Percentiles rank a stretch among this genome's conserved stretches.
These are phyloP conservation scores for Scolopax bukidnonensis DNA, from an alignment of 2,797 vertebrate species.

Conservation along the genomic window DNA sequence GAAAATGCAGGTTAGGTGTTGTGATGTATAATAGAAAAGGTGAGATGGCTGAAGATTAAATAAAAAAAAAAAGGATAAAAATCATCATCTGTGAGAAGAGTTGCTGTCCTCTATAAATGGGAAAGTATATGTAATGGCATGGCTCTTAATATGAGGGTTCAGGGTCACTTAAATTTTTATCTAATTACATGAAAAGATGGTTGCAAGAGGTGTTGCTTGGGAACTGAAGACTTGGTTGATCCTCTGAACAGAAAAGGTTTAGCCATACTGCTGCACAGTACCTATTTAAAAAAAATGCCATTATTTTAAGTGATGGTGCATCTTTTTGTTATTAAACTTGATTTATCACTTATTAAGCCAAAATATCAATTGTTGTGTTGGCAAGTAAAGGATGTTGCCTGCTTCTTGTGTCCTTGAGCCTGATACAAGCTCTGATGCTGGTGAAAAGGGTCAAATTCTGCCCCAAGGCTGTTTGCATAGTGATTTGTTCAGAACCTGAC, in stretches of 20 bases:
- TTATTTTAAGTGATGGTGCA: background rate
- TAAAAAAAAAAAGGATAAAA: background rate
- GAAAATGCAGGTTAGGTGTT: background rate
- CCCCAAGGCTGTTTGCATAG: background rate
- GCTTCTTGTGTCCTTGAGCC: background rate
- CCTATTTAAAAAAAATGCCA: background rate
- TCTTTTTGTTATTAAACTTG: background rate
- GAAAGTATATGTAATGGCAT: background rate
- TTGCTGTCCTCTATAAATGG: background rate
- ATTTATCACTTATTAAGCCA: background rate
- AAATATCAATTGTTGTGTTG: background rate
- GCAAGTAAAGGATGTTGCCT: background rate
- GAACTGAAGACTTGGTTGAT: background rate
- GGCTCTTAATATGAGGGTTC: background rate
- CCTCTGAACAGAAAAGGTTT: background rate
- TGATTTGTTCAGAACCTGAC: background rate
- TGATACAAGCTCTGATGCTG: background rate
- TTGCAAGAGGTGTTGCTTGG: background rate
- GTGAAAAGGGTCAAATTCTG: background rate
- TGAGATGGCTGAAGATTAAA: background rate
- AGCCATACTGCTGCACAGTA: background rate
- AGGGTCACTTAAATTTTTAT: background rate
- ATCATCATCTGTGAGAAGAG: background rate
- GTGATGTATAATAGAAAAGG: background rate
- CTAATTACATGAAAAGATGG: background rate